Percentiles rank a stretch among this genome's conserved stretches.
These are phyloP conservation scores for Nyctibius grandis DNA, from an alignment of 2,797 vertebrate species.

Conservation along the genomic window DNA sequence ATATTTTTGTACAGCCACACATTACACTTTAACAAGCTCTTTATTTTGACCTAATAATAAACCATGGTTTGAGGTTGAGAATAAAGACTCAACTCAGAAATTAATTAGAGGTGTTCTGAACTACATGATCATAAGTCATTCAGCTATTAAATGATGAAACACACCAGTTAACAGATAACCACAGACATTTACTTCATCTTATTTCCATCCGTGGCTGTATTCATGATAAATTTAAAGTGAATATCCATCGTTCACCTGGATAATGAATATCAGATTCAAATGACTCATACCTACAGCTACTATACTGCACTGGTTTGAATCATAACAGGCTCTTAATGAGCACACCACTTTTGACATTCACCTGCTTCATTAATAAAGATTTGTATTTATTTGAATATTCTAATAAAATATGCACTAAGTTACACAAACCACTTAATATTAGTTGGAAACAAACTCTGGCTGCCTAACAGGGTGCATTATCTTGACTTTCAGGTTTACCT, in stretches of 20 bases:
- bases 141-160: slow-evolving; percentile 34
- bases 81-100: slow-evolving; percentile 40
- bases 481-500: background rate
- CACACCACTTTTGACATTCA: background rate
- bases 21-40: background rate
- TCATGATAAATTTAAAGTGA: slow-evolving; percentile 44
- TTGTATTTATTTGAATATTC: background rate
- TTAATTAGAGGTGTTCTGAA: slow-evolving; percentile 63
- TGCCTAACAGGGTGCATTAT: background rate
- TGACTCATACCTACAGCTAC: background rate
- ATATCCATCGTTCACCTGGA: slow-evolving; percentile 16
- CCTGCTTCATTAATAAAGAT: background rate
- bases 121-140: slow-evolving; percentile 54
- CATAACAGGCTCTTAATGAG: background rate
- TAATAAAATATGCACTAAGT: background rate
- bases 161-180: slow-evolving; percentile 23
- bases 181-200: background rate
- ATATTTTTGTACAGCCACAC: background rate
- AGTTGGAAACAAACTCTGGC: background rate
- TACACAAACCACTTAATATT: background rate
- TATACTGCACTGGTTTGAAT: background rate
- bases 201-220: slow-evolving; percentile 37
- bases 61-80: slow-evolving; percentile 5
- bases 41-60: slow-evolving; percentile 46
- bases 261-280: slow-evolving; percentile 13